Evolutionary conservation across 2,888 invertebrate genomes (phyloP).

Genomic region (Andrena haemorrhoa): DNA sequence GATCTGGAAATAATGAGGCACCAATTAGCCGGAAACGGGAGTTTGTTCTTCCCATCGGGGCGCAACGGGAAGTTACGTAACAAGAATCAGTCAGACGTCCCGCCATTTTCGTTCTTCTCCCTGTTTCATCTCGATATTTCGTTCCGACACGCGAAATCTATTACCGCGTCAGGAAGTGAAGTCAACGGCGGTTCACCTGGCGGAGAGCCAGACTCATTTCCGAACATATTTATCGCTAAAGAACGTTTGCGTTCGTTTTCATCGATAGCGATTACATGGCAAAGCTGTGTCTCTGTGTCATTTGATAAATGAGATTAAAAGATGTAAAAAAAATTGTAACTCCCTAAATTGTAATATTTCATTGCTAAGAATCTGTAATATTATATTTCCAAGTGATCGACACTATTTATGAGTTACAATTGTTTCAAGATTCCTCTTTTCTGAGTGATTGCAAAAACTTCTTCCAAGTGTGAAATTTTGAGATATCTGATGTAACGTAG

Average conservation of each 20-base stretch:
- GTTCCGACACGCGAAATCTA: slow-evolving; percentile 55
- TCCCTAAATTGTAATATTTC: no score
- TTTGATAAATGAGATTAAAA: neutral
- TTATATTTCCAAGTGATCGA: no score
- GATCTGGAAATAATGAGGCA: slow-evolving; percentile 49
- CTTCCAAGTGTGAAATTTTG: neutral
- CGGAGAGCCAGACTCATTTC: slow-evolving; percentile 62
- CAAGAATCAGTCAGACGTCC: slow-evolving; percentile 1
- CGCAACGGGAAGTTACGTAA: slow-evolving; percentile 38
- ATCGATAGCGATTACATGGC: neutral
- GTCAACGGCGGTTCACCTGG: slow-evolving; percentile 62
- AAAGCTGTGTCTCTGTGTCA: neutral
- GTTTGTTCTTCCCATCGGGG: slow-evolving; percentile 38
- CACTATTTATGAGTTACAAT: neutral
- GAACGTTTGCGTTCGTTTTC: slow-evolving; percentile 39
- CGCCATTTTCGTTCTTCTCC: neutral
- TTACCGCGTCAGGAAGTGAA: slow-evolving; percentile 66
- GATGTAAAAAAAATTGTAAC: no score
- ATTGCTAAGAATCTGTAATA: no score
- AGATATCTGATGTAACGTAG: neutral
- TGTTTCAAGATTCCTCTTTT: neutral
- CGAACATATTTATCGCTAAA: slow-evolving; percentile 60
- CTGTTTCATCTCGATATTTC: slow-evolving; percentile 50
- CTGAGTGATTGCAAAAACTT: neutral
- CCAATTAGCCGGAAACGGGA: slow-evolving; percentile 56